phyloP scores from a whole-genome alignment of 1,140 invertebrate genomes.

The Carposina sasakii region DNA sequence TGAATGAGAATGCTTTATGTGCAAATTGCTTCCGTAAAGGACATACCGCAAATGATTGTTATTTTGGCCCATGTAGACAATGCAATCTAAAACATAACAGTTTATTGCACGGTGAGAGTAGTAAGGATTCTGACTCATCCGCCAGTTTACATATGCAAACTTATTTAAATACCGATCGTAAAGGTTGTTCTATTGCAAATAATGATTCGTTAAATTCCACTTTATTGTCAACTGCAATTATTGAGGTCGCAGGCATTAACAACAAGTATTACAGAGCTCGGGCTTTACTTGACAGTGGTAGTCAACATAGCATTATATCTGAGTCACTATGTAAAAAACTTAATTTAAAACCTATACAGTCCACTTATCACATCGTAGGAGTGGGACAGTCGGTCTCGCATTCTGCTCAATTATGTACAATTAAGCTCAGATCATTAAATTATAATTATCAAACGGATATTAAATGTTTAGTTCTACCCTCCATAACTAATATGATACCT shows the following conservation, averaged over 20 bases:
- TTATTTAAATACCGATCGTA: not conserved
- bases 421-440: constrained; percentile 18
- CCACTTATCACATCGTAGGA: constrained; percentile 24
- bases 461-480: constrained; percentile 19
- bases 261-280: not conserved
- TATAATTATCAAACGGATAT: constrained; percentile 15
- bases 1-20: not conserved
- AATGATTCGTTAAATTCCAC: not conserved
- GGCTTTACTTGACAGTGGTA: constrained; percentile 22
- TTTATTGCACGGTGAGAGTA: not conserved
- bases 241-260: not conserved
- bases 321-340: constrained; percentile 16
- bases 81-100: constrained; percentile 1
- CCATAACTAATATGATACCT: constrained; percentile 18
- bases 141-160: not conserved
- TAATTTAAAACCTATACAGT: constrained; percentile 26
- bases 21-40: not conserved
- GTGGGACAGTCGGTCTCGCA: constrained; percentile 24
- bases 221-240: not conserved
- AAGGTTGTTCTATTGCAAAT: not conserved
- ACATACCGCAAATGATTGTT: not conserved
- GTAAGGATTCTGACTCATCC: too few species aligned
- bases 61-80: not conserved
- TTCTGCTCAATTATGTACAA: constrained; percentile 18
- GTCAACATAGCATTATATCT: constrained; percentile 23